A percentile compares a stretch with the other conserved stretches of the same genome.
Conservation (phyloP, 2,888 invertebrate genomes). For the Napeogenes sylphis region DNA sequence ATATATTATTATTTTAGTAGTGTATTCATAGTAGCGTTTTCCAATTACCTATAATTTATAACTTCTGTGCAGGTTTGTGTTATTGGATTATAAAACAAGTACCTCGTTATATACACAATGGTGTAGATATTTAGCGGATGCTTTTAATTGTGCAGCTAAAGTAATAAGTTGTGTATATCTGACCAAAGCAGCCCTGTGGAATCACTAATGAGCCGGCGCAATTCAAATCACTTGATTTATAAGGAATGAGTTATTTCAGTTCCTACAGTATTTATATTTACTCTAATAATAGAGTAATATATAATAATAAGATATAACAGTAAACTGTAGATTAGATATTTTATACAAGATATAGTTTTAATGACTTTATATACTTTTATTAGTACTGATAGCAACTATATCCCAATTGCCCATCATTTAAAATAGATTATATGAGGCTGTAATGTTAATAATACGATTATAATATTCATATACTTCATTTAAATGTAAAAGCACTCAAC, state of each 20-base stretch:
- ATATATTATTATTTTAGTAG: neutral
- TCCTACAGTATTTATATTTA: neutral
- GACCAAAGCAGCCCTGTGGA: conserved; percentile 58
- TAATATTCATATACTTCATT: no score
- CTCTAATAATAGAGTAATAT: neutral
- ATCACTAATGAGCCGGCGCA: conserved; percentile 71
- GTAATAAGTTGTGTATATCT: conserved; percentile 73
- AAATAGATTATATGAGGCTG: neutral
- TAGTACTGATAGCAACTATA: conserved; percentile 29
- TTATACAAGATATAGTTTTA: neutral
- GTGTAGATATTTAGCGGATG: conserved; percentile 45
- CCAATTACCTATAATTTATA: neutral
- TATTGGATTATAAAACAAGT: conserved; percentile 4
- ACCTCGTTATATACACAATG: conserved; percentile 10
- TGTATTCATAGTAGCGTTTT: neutral
- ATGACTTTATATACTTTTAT: conserved; percentile 25
- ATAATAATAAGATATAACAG: no score
- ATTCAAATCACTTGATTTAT: conserved; percentile 76
- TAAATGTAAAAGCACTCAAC: no score
- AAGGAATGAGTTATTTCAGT: conserved; percentile 70
- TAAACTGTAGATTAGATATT: no score
- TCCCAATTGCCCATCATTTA: neutral
- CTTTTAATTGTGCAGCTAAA: conserved; percentile 64
- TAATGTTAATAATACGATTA: neutral
- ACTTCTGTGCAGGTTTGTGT: neutral